These are phyloP conservation scores for Corythornis cristatus DNA, from an alignment of 2,113 vertebrate species.

Conservation along the genomic window DNA sequence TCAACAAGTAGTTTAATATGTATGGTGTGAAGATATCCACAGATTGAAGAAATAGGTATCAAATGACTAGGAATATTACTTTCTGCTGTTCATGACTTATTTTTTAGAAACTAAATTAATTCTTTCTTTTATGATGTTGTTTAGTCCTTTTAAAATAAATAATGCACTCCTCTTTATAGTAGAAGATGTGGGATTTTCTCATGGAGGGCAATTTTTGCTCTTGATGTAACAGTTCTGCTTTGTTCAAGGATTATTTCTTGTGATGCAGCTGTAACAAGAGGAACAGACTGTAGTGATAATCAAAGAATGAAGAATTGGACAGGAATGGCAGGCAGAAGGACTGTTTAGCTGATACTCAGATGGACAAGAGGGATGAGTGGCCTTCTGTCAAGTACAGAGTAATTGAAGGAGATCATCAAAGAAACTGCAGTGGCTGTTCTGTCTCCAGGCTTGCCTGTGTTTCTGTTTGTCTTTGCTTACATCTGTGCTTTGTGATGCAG, in stretches of 20 bases:
- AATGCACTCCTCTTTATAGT: neutral
- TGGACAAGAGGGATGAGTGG: neutral
- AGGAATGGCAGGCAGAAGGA: neutral
- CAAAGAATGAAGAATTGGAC: neutral
- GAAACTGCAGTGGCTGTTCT: rapidly evolving
- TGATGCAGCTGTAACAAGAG: neutral
- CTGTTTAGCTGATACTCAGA: neutral
- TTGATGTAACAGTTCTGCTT: rapidly evolving
- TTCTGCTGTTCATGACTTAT: neutral
- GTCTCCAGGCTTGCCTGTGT: neutral
- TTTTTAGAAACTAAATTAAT: neutral
- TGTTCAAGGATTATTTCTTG: neutral
- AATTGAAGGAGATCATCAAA: neutral
- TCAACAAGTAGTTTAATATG: neutral
- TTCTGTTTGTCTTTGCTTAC: neutral
- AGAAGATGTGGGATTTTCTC: neutral
- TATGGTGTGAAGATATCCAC: neutral
- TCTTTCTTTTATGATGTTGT: neutral
- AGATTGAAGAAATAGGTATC: neutral
- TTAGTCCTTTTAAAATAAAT: too few relatives aligned
- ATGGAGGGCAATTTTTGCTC: neutral
- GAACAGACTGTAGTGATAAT: neutral
- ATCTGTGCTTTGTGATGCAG: rapidly evolving
- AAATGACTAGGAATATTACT: neutral
- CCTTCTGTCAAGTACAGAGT: neutral